phyloP scores from a whole-genome alignment of 53 echinoderm and acorn worm genomes.

The Holothuria leucospilota region DNA sequence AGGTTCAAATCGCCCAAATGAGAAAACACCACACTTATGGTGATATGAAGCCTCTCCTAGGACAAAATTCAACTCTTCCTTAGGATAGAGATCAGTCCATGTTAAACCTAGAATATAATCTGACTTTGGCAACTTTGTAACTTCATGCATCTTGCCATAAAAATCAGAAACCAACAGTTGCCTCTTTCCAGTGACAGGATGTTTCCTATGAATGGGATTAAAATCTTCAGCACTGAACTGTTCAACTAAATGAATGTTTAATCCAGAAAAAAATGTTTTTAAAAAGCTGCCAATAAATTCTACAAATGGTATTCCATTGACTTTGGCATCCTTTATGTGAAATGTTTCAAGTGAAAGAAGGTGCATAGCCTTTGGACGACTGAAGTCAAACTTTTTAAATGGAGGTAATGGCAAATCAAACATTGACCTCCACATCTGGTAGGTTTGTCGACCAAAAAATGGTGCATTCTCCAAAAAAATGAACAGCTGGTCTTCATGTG shows the following conservation, averaged over 20 bases:
- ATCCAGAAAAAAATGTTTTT: slow-evolving; percentile 69
- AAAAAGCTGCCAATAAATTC: slow-evolving; percentile 48
- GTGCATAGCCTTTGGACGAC: slow-evolving; percentile 71
- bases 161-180: slow-evolving; percentile 86
- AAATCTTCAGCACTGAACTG: slow-evolving; percentile 55
- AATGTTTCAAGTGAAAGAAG: slow-evolving; percentile 80
- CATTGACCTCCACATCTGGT: slow-evolving; percentile 89
- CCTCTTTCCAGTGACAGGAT: slow-evolving; percentile 71
- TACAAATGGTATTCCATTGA: slow-evolving; percentile 48
- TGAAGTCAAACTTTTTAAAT: slow-evolving; percentile 56
- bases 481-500: not conserved
- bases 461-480: slow-evolving; percentile 38
- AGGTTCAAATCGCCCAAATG: slow-evolving; percentile 92
- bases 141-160: slow-evolving; percentile 70
- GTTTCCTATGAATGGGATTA: slow-evolving; percentile 59
- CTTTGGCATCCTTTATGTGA: slow-evolving; percentile 48
- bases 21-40: slow-evolving; percentile 77
- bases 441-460: slow-evolving; percentile 87
- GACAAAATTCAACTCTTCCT: slow-evolving; percentile 90
- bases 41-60: slow-evolving; percentile 82
- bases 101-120: slow-evolving; percentile 85
- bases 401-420: slow-evolving; percentile 65
- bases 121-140: slow-evolving; percentile 41
- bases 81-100: slow-evolving; percentile 95
- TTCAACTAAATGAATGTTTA: slow-evolving; percentile 62